Evolutionary conservation across 2,888 invertebrate species (phyloP).

Genomic region (Gymnosoma rotundatum): DNA sequence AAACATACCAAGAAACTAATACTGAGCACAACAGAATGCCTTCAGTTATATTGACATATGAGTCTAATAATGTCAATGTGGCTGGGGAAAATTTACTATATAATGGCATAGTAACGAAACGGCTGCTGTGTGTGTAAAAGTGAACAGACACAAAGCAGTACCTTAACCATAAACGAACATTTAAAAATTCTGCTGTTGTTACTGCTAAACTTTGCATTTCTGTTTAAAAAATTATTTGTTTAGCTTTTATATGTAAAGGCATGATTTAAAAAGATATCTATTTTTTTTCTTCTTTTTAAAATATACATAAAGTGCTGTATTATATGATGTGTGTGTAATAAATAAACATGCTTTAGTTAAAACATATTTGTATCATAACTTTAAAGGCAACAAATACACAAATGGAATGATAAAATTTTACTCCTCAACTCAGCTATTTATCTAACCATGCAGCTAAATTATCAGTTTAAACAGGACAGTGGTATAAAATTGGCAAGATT

Average conservation of each 20-base stretch:
- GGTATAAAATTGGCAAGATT: background rate
- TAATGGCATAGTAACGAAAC: background rate
- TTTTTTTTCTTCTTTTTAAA: constrained; percentile 6
- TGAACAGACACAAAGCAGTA: constrained; percentile 47
- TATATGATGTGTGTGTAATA: constrained; percentile 1
- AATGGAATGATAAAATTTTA: constrained; percentile 11
- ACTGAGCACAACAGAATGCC: constrained; percentile 43
- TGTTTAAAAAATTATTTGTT: background rate
- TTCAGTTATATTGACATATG: constrained; percentile 63
- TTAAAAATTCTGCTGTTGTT: constrained; percentile 1
- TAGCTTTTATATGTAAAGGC: background rate
- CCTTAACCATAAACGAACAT: background rate
- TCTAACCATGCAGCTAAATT: constrained; percentile 43
- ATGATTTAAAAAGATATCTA: constrained; percentile 21
- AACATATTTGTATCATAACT: constrained; percentile 20
- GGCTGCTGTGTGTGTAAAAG: background rate
- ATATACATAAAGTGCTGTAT: constrained; percentile 5
- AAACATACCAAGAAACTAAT: constrained; percentile 16
- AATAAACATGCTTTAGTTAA: constrained; percentile 4
- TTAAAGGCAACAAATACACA: constrained; percentile 38
- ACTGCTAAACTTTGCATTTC: constrained; percentile 13
- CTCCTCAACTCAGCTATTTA: constrained; percentile 14
- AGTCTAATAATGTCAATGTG: constrained; percentile 65
- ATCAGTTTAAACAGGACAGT: constrained; percentile 34
- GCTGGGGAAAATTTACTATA: constrained; percentile 5